Evolutionary conservation across 2,797 vertebrate species (phyloP).

Genomic region (Glossophaga mutica): DNA sequence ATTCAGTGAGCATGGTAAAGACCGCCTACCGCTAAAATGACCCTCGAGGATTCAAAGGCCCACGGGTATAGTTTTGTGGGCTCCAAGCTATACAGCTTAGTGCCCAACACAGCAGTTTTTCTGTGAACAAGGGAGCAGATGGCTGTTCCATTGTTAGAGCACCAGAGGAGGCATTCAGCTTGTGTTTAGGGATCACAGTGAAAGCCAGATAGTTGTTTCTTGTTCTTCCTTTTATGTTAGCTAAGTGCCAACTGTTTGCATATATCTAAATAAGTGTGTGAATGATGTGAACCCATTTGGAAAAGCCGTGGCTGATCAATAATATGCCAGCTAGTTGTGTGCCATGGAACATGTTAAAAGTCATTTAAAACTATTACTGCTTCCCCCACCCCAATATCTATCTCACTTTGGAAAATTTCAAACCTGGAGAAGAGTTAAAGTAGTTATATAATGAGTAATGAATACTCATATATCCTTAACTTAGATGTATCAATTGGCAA

Average conservation of each 20-base stretch:
- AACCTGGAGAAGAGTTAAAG: neutral
- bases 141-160: neutral
- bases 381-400: neutral
- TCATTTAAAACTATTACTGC: neutral
- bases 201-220: neutral
- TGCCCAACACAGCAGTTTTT: neutral
- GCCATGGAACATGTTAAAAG: neutral
- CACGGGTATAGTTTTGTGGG: neutral
- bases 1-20: neutral
- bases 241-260: neutral
- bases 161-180: neutral
- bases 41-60: neutral
- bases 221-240: neutral
- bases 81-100: neutral
- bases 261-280: neutral
- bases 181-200: neutral
- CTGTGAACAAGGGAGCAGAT: neutral
- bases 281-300: neutral
- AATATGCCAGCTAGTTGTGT: neutral
- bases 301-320: neutral
- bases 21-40: neutral
- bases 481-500: neutral
- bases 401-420: slow-evolving; percentile 2
- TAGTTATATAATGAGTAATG: neutral
- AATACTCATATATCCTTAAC: neutral